Percentiles rank a stretch among this genome's conserved stretches.
phyloP scores from a whole-genome alignment of 2,113 vertebrate genomes.

The Dasypus novemcinctus region DNA sequence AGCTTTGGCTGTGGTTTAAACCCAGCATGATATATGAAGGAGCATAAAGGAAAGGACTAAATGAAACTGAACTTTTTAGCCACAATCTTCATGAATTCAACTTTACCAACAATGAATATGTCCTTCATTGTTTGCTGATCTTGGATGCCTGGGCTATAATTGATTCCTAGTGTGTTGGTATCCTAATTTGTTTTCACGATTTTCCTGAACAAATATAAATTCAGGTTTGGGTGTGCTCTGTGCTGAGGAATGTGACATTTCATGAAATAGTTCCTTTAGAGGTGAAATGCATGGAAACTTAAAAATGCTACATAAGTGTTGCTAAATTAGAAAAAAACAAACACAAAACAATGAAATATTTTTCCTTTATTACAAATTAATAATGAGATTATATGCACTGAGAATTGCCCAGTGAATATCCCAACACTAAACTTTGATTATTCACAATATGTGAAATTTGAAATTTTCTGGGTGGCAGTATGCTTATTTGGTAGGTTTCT shows the following conservation, averaged over 20 bases:
- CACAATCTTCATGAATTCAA: neutral
- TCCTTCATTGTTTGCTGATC: neutral
- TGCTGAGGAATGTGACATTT: neutral
- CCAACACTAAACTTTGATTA: constrained; percentile 74
- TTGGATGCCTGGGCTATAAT: neutral
- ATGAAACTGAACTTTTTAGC: neutral
- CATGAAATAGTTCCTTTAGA: neutral
- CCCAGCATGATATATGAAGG: neutral
- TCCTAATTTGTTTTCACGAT: neutral
- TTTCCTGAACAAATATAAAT: neutral
- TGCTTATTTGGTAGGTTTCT: constrained; percentile 74
- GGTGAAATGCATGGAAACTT: neutral
- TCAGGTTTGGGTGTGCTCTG: neutral
- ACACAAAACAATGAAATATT: constrained; percentile 3
- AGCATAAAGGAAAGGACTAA: neutral
- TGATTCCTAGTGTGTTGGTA: neutral
- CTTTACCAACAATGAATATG: neutral
- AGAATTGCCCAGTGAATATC: constrained; percentile 72
- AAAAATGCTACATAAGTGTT: constrained; percentile 22
- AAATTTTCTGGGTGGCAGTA: constrained; percentile 70
- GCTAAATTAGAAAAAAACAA: constrained; percentile 47
- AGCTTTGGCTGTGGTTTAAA: neutral
- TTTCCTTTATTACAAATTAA: constrained; percentile 54
- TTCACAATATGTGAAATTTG: constrained; percentile 65
- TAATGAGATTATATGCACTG: constrained; percentile 66